Conservation (phyloP, 2,797 vertebrate genomes). For the Synaphobranchus kaupii region DNA sequence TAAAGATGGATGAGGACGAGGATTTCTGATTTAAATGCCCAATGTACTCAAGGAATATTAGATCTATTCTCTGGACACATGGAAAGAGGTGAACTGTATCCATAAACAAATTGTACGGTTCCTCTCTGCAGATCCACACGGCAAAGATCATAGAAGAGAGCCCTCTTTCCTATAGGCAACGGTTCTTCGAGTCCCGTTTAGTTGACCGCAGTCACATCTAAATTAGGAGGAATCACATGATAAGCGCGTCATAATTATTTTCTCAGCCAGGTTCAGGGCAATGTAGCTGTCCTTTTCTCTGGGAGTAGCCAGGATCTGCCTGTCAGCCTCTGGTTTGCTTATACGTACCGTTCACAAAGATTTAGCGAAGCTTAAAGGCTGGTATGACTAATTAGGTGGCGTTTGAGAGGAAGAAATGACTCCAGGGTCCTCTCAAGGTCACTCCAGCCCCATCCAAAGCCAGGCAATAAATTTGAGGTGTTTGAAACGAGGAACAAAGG, state of each 20-base stretch:
- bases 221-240: constrained; percentile 15
- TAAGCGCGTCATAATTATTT: constrained; percentile 44
- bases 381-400: constrained; percentile 70
- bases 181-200: constrained; percentile 40
- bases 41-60: constrained; percentile 67
- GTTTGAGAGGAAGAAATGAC: constrained; percentile 61
- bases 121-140: constrained; percentile 1
- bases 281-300: constrained; percentile 53
- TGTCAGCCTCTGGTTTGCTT: constrained; percentile 70
- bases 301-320: constrained; percentile 63
- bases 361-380: constrained; percentile 65
- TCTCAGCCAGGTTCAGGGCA: constrained; percentile 27
- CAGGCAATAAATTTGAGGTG: constrained; percentile 53
- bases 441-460: constrained; percentile 46
- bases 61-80: constrained; percentile 43
- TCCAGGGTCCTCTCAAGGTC: constrained; percentile 65
- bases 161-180: not conserved
- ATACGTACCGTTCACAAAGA: constrained; percentile 61
- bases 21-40: constrained; percentile 61
- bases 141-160: not conserved
- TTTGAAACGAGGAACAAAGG: constrained; percentile 25
- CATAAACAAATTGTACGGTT: constrained; percentile 11
- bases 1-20: constrained; percentile 53
- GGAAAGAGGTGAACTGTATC: constrained; percentile 33
- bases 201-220: constrained; percentile 34